phyloP scores from a whole-genome alignment of 2,113 vertebrate species.

The Cavia aperea region DNA sequence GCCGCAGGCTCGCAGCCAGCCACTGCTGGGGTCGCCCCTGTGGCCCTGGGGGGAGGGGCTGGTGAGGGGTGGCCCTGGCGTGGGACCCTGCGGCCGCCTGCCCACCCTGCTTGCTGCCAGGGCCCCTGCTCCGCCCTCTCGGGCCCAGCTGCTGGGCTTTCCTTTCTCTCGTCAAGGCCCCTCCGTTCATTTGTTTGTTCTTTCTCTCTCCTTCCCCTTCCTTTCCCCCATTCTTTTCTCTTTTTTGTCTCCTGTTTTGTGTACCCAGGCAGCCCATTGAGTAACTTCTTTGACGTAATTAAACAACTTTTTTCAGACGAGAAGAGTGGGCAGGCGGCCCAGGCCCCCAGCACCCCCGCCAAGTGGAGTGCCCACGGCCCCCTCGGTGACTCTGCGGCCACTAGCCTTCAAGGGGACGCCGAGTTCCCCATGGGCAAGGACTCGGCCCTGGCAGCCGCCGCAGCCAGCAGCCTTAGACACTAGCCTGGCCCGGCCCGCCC shows the following conservation, averaged over 20 bases:
- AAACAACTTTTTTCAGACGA: slow-evolving; percentile 99
- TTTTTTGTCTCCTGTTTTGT: slow-evolving; percentile 78
- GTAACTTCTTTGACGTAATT: slow-evolving; percentile 99
- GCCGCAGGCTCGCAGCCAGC: neutral
- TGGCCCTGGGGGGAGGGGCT: neutral
- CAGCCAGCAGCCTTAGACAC: slow-evolving; percentile 86
- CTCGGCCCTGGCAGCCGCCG: slow-evolving; percentile 84
- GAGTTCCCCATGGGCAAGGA: slow-evolving; percentile 86
- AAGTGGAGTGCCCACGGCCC: slow-evolving; percentile 87
- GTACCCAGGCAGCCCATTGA: slow-evolving; percentile 95
- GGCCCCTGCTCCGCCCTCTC: slow-evolving; percentile 62
- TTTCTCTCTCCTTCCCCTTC: slow-evolving; percentile 77
- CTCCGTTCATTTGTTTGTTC: slow-evolving; percentile 89
- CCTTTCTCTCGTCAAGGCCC: slow-evolving; percentile 76
- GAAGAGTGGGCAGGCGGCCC: slow-evolving; percentile 97
- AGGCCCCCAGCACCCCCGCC: slow-evolving; percentile 87
- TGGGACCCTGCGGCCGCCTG: slow-evolving; percentile 49
- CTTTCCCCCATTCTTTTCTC: slow-evolving; percentile 33
- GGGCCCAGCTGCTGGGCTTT: slow-evolving; percentile 63
- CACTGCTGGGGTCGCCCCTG: neutral
- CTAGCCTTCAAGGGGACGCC: slow-evolving; percentile 86
- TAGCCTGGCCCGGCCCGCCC: slow-evolving; percentile 52
- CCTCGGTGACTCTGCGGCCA: slow-evolving; percentile 86
- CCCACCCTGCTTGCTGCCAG: slow-evolving; percentile 71
- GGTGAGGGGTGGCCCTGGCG: neutral